Evolutionary conservation across 2,888 invertebrate species (phyloP).

Genomic region (Dusona sp.): DNA sequence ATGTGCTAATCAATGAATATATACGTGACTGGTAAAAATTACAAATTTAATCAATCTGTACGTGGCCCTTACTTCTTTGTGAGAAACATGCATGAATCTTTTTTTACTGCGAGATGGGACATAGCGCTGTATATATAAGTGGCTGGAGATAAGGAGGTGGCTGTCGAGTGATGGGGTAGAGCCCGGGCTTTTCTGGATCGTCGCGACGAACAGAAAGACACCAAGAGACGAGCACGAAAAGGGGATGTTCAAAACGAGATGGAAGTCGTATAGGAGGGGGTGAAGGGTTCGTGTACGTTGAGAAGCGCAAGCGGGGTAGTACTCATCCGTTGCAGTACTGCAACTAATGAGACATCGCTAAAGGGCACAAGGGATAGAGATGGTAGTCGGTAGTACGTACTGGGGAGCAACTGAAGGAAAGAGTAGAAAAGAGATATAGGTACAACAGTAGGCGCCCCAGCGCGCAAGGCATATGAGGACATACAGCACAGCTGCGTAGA

Average conservation of each 20-base stretch:
- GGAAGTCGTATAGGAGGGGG: constrained; percentile 59
- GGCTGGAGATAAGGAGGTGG: constrained; percentile 82
- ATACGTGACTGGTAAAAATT: background rate
- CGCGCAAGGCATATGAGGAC: constrained; percentile 73
- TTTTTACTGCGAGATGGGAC: constrained; percentile 45
- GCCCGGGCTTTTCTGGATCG: constrained; percentile 73
- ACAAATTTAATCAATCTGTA: constrained; percentile 50
- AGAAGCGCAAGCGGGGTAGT: constrained; percentile 76
- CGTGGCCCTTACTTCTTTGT: constrained; percentile 15
- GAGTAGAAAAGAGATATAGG: constrained; percentile 58
- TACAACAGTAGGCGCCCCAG: constrained; percentile 72
- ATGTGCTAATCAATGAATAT: background rate
- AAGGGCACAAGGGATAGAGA: constrained; percentile 81
- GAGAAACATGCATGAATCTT: constrained; percentile 44
- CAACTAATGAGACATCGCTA: constrained; percentile 85
- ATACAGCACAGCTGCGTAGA: constrained; percentile 77
- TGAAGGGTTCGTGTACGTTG: constrained; percentile 64
- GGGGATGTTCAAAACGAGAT: constrained; percentile 61
- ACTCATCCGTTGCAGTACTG: constrained; percentile 84
- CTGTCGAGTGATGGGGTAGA: constrained; percentile 79
- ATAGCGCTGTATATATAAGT: constrained; percentile 73
- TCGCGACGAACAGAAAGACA: constrained; percentile 69
- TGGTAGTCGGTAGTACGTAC: constrained; percentile 59
- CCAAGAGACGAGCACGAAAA: constrained; percentile 64
- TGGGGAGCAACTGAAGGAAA: constrained; percentile 39